These are phyloP conservation scores for Sardina pilchardus DNA, from an alignment of 2,113 vertebrate genomes.

Conservation along the genomic window DNA sequence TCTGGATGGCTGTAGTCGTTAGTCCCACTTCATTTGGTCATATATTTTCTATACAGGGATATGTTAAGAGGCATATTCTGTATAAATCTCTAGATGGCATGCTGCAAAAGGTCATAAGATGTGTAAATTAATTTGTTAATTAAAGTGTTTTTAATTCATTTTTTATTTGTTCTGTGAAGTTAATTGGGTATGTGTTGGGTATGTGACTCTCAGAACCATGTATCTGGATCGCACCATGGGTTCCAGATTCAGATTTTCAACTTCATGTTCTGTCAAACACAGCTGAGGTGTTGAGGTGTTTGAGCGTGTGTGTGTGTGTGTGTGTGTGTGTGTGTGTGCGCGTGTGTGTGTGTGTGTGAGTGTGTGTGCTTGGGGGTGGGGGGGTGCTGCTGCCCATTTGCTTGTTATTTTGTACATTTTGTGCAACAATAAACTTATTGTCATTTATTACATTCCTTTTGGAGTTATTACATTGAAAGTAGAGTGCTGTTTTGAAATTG, in stretches of 20 bases:
- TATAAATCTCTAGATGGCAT: constrained; percentile 81
- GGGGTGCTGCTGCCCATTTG: constrained; percentile 73
- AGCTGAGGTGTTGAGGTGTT: neutral
- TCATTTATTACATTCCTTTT: constrained; percentile 76
- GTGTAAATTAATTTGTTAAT: constrained; percentile 69
- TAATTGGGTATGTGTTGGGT: constrained; percentile 77
- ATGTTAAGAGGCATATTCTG: constrained; percentile 73
- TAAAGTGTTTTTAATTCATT: constrained; percentile 82
- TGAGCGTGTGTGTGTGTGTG: neutral
- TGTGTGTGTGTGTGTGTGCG: neutral
- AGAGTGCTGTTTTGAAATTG: neutral
- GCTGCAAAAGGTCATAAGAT: constrained; percentile 76
- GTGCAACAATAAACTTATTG: constrained; percentile 83
- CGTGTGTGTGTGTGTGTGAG: neutral
- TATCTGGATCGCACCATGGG: constrained; percentile 77
- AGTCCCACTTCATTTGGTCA: constrained; percentile 74
- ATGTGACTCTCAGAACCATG: constrained; percentile 68
- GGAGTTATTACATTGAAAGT: constrained; percentile 32
- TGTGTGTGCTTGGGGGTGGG: constrained; percentile 27
- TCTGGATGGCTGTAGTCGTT: constrained; percentile 76
- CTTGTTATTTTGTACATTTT: constrained; percentile 91
- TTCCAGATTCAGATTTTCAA: constrained; percentile 72
- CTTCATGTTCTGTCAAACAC: constrained; percentile 49
- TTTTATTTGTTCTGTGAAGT: constrained; percentile 79
- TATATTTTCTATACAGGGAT: constrained; percentile 78